A percentile compares a stretch with the other conserved stretches of the same genome.
phyloP scores from a whole-genome alignment of 2,113 vertebrate genomes.

The Eretmochelys imbricata region DNA sequence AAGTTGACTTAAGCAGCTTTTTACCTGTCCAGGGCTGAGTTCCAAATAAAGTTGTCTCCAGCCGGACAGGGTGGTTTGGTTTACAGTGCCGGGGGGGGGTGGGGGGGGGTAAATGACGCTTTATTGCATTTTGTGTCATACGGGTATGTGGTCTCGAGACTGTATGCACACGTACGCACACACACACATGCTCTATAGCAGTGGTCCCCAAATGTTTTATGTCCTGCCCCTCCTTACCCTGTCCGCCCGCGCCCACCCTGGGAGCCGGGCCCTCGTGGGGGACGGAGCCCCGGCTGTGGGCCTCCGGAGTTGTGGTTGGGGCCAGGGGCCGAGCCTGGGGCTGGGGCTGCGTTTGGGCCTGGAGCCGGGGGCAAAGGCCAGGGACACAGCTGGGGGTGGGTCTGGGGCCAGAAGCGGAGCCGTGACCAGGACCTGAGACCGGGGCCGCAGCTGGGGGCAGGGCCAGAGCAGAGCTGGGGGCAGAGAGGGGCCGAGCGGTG shows the following conservation, averaged over 20 bases:
- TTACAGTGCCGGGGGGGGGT: too few relatives aligned
- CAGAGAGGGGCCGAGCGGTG: not conserved
- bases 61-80: fast-evolving
- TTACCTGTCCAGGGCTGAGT: not conserved
- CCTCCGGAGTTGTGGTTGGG: too few relatives aligned
- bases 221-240: not conserved
- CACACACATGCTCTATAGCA: not conserved
- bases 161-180: not conserved
- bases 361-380: too few relatives aligned
- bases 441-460: too few relatives aligned
- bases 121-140: not conserved
- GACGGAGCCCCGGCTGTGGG: not conserved
- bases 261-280: fast-evolving
- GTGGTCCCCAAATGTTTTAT: too few relatives aligned
- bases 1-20: conserved; percentile 20
- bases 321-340: too few relatives aligned
- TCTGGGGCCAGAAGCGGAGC: too few relatives aligned
- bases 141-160: not conserved
- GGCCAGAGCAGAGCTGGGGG: too few relatives aligned
- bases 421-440: too few relatives aligned
- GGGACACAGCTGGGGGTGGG: too few relatives aligned
- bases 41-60: not conserved
- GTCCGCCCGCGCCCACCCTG: not conserved
- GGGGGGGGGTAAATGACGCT: fast-evolving
- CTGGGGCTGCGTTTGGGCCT: too few relatives aligned